Conservation (phyloP, 2,797 vertebrate genomes). For the Rhinophrynus dorsalis region DNA sequence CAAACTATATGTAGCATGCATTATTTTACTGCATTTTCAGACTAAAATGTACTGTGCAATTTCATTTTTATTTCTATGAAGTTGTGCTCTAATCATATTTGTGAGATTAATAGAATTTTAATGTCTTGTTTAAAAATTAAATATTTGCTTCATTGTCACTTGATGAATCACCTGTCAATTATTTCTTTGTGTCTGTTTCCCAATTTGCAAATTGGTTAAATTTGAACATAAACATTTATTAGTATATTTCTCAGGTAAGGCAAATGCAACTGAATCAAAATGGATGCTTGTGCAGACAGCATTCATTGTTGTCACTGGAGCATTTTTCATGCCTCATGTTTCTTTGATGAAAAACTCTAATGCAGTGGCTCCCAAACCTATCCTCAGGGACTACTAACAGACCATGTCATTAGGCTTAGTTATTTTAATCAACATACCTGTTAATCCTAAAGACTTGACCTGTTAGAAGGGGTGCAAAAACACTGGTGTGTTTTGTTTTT, state of each 20-base stretch:
- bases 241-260: constrained; percentile 4
- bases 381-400: too few relatives aligned
- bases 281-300: too few relatives aligned
- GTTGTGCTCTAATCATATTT: constrained; percentile 21
- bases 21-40: background rate
- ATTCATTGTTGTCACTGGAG: too few relatives aligned
- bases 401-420: too few relatives aligned
- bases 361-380: too few relatives aligned
- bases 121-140: background rate
- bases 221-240: constrained; percentile 20
- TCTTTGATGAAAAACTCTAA: too few relatives aligned
- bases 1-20: too few relatives aligned
- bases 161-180: constrained; percentile 21
- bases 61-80: background rate
- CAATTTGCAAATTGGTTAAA: constrained; percentile 20
- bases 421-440: too few relatives aligned
- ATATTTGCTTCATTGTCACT: background rate
- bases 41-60: background rate
- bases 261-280: background rate
- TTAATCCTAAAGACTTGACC: too few relatives aligned
- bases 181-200: background rate
- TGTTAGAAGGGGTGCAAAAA: too few relatives aligned
- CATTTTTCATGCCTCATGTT: too few relatives aligned
- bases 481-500: too few relatives aligned
- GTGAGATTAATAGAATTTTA: constrained; percentile 16